Evolutionary conservation across 2,888 invertebrate species (phyloP).

Genomic region (Ptilodon capucinus): DNA sequence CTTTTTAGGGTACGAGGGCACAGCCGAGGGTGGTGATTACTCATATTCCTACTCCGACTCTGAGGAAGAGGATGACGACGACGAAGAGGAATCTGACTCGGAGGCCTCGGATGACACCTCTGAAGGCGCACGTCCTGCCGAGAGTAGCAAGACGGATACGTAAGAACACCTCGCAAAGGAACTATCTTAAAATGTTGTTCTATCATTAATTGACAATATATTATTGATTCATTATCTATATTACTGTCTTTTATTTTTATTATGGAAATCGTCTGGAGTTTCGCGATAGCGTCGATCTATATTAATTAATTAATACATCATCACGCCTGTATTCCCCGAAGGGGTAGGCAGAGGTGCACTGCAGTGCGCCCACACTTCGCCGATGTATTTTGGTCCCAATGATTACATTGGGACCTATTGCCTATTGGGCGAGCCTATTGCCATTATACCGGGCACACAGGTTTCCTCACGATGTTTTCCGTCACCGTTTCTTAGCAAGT

Average conservation of each 20-base stretch:
- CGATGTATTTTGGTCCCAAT: too few species aligned
- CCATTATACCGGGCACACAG: too few species aligned
- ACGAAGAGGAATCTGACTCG: slow-evolving; percentile 49
- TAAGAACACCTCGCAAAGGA: neutral
- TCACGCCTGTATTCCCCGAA: too few species aligned
- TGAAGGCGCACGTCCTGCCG: neutral
- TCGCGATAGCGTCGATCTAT: too few species aligned
- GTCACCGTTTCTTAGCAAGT: too few species aligned
- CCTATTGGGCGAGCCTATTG: too few species aligned
- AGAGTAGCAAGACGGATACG: neutral
- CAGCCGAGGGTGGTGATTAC: slow-evolving; percentile 70
- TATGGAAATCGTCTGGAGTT: too few species aligned
- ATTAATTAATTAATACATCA: too few species aligned
- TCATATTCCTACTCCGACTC: slow-evolving; percentile 71
- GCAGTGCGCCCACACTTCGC: too few species aligned
- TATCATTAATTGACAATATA: neutral
- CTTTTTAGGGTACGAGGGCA: slow-evolving; percentile 71
- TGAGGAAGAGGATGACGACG: slow-evolving; percentile 74
- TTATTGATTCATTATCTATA: neutral
- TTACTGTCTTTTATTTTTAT: neutral
- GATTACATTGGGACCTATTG: too few species aligned
- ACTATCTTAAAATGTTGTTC: neutral
- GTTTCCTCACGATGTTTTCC: too few species aligned
- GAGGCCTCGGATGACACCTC: slow-evolving; percentile 27
- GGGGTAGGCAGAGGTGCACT: too few species aligned